Evolutionary conservation across 2,113 vertebrate species (phyloP).

Genomic region (Delphinus delphis): DNA sequence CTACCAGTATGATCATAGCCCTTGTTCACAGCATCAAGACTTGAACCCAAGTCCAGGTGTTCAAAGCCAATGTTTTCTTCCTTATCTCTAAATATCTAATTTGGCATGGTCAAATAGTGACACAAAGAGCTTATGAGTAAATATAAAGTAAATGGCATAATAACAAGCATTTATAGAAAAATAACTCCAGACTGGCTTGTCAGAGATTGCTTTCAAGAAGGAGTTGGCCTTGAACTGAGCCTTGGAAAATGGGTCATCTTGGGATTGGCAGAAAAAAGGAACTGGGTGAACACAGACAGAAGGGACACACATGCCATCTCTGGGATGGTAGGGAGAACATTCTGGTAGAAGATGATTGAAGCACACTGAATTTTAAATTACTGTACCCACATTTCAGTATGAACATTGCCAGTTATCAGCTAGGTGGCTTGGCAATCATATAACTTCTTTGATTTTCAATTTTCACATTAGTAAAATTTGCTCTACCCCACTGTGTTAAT

Average conservation of each 20-base stretch:
- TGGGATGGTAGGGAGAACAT: neutral
- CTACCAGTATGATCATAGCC: neutral
- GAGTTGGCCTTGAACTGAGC: neutral
- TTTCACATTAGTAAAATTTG: neutral
- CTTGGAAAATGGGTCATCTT: neutral
- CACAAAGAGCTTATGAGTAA: neutral
- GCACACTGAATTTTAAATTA: neutral
- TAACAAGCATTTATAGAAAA: neutral
- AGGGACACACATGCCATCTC: neutral
- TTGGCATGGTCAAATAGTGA: neutral
- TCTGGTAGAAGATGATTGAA: neutral
- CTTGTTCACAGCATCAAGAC: neutral
- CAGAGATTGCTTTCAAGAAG: neutral
- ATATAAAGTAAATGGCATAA: neutral
- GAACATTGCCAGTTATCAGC: neutral
- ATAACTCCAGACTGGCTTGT: neutral
- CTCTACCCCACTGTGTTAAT: neutral
- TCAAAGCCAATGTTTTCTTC: neutral
- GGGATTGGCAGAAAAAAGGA: neutral
- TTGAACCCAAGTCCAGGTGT: neutral
- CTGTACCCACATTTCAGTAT: neutral
- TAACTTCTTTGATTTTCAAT: neutral
- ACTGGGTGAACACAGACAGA: neutral
- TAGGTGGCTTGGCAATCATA: neutral
- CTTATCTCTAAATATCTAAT: neutral